Base-by-base conservation (phyloP, 2,797 vertebrate genomes). In the Gadopsis marmoratus region DNA sequence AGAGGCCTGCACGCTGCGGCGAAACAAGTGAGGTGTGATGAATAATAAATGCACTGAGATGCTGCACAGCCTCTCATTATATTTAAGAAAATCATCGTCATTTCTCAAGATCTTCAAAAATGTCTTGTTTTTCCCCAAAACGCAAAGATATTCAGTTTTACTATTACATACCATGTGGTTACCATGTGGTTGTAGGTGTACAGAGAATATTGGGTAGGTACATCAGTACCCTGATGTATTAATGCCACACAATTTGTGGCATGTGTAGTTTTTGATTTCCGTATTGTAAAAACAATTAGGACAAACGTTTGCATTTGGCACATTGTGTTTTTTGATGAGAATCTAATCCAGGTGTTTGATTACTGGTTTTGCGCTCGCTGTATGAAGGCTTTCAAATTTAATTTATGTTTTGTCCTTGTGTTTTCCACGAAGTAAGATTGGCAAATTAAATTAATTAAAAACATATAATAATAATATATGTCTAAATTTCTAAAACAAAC, bases 31-130 rank as follows among this genome's bases (percentile, higher is more conserved):
- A 81, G 66, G 80, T 29, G 62, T 67, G 60, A 89, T 91, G 77
- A 92, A 92, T 92, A 89, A 92, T 84, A 84, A 12, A 89, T 86
- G 45, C 2, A 4, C 8, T 12, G 53, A 77, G 74, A 74, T 29
- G 74, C 75, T 85, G 82, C 64, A 64, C 43, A 55, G 81, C 43
- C n/a, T 51, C 81, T 82, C 64, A 60, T 84, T 75, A 74, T 41
- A 1, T 31, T 29, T 21, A 9, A 48, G 9, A 53, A 53, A 53
- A 54, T 1, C 29, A 56, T 33, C 29, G 4, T 9, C 21, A 37
- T 21, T 35, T 29, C 14, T 16, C 4, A 62, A 26, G 5, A 3
- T 41, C 59, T 41, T 26, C 12, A 17, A 45, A 45, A 9, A 56
- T 56, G 16, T 56, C 31, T 33, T 33, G 54, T 56, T 33, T 56